Evolutionary conservation across 2,113 vertebrate species (phyloP), one percentile per base, ranked within the genome.

Genomic region (Ranitomeya variabilis): DNA sequence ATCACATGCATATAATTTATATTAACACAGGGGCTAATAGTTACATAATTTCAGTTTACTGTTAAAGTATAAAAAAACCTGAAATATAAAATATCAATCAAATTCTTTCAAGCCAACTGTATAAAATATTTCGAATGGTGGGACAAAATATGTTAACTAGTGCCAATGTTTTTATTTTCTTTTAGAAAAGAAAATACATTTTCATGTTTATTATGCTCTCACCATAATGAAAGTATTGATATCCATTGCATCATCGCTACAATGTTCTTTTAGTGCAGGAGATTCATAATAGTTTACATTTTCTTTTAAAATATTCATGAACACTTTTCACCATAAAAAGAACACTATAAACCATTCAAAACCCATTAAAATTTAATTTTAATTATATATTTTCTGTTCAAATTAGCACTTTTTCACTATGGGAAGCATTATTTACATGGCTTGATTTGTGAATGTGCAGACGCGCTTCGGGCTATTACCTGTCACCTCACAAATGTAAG

Each of bases 221-320:
- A 76, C 60, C 16, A 59, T 15, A 74, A 31, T 85, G 45, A 74
- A 76, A 76, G 7, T 21, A 86, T 76, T 76, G n/a, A 12, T 55
- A 71, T 18, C 59, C n/a, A 26, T 71, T 21, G 69, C 21, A 69
- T 52, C 2, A 13, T 31, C 26, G 26, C 21, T 54, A 59, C 14
- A 60, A 57, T 85, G 83, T 59, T 60, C 69, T 45, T 85, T 76
- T 31, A 7, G 26, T 87, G 62, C 23, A 80, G 62, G 51, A 80
- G 86, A 87, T 87, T 80, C 37, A 55, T 80, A 69, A 59, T 80
- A 55, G 31, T 87, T 80, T 52, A 59, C 21, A 87, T 80, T 80
- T 80, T 71, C 62, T 67, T 80, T 87, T 80, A 16, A 80, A 87
- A 87, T 87, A 87, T 87, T 87, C 76, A 87, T 87, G 77, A 80